phyloP scores from a whole-genome alignment of 1,140 invertebrate genomes.

The Littorina saxatilis region DNA sequence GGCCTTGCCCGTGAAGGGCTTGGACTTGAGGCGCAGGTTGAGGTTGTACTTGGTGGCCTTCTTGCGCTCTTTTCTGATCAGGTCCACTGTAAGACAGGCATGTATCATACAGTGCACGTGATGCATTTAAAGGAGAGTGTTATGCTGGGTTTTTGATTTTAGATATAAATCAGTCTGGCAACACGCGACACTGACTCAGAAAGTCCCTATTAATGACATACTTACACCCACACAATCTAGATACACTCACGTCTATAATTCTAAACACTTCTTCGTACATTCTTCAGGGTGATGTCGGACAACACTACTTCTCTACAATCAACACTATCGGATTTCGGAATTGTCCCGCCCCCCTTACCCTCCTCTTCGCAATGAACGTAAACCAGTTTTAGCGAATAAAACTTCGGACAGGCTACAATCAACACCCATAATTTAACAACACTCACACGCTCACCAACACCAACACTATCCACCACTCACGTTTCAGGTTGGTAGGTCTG shows the following conservation, averaged over 20 bases:
- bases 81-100: slow-evolving; percentile 46
- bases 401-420: too few relatives aligned
- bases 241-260: not conserved
- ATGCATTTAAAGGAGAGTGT: too few relatives aligned
- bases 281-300: slow-evolving; percentile 47
- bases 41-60: slow-evolving; percentile 45
- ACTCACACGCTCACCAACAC: slow-evolving; percentile 17
- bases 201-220: not conserved
- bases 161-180: not conserved
- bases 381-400: too few relatives aligned
- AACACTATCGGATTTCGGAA: too few relatives aligned
- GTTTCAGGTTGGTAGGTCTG: too few relatives aligned
- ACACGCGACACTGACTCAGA: not conserved
- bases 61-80: slow-evolving; percentile 39
- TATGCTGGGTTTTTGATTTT: too few relatives aligned
- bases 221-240: not conserved
- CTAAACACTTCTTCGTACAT: slow-evolving; percentile 18
- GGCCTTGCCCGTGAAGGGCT: slow-evolving; percentile 42
- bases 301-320: not conserved
- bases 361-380: too few relatives aligned
- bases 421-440: too few relatives aligned
- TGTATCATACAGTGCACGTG: not conserved
- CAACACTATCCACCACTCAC: slow-evolving; percentile 49
- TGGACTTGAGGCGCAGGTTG: slow-evolving; percentile 47
- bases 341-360: too few relatives aligned